These are phyloP conservation scores for Paradoxurus hermaphroditus DNA, from an alignment of 2,113 vertebrate species.

Conservation along the genomic window DNA sequence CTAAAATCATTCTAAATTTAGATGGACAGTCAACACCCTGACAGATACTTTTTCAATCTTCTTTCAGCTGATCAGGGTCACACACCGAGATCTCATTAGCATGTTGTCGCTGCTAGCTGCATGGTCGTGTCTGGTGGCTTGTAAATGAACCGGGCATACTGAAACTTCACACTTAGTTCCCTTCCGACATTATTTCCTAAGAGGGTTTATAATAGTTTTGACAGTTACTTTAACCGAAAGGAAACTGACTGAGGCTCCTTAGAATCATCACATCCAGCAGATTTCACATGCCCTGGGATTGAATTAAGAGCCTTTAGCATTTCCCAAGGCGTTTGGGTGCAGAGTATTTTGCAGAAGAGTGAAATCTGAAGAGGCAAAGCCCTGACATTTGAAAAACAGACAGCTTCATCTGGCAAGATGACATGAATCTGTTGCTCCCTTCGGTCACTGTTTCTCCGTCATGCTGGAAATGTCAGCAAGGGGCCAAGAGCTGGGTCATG, in stretches of 20 bases:
- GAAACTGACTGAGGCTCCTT: not conserved
- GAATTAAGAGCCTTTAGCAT: not conserved
- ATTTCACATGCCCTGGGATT: not conserved
- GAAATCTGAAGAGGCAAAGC: not conserved
- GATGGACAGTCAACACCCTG: not conserved
- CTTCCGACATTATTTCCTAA: constrained; percentile 2
- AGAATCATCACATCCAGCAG: not conserved
- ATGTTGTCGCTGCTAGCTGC: not conserved
- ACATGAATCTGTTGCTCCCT: not conserved
- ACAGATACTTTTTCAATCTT: not conserved
- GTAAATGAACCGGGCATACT: not conserved
- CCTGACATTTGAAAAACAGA: constrained; percentile 37
- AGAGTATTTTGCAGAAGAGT: not conserved
- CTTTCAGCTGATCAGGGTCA: not conserved
- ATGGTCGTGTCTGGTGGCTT: not conserved
- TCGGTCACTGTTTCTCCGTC: not conserved
- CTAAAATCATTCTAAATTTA: not conserved
- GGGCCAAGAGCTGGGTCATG: not conserved
- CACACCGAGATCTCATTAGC: not conserved
- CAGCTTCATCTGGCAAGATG: not conserved
- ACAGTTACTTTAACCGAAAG: not conserved
- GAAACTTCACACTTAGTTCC: not conserved
- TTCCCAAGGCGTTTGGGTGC: not conserved
- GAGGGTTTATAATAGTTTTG: not conserved
- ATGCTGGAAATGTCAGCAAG: not conserved